Conservation (phyloP, 2,888 invertebrate genomes). For the Netelia melanura region DNA sequence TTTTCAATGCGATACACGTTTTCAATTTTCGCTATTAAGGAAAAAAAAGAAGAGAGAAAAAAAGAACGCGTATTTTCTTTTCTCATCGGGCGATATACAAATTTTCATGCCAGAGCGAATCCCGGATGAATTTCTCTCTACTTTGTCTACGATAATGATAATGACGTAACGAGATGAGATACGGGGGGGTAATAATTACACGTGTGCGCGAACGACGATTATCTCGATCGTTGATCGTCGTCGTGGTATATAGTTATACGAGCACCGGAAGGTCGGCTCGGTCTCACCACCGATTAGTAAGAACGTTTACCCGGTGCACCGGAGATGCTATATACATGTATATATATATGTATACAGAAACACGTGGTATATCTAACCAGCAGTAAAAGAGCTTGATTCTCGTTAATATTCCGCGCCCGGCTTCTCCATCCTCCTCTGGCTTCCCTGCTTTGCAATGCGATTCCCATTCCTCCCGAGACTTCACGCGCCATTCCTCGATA, state of each 20-base stretch:
- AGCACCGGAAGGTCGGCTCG: slow-evolving; percentile 55
- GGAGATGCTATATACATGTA: slow-evolving; percentile 13
- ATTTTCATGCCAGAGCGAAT: slow-evolving; percentile 1
- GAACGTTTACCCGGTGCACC: slow-evolving; percentile 58
- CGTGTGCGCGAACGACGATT: slow-evolving; percentile 51
- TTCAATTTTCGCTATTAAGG: neutral
- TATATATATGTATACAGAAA: slow-evolving; percentile 57
- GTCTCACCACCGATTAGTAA: slow-evolving; percentile 62
- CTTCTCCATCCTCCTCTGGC: slow-evolving; percentile 71
- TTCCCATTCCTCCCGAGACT: slow-evolving; percentile 62
- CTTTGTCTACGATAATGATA: slow-evolving; percentile 40
- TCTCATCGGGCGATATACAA: neutral
- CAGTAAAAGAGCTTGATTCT: slow-evolving; percentile 71
- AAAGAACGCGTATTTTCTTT: neutral
- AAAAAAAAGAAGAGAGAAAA: neutral
- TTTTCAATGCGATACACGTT: too few species aligned
- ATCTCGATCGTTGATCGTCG: slow-evolving; percentile 61
- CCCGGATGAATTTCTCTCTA: neutral
- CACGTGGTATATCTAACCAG: slow-evolving; percentile 41
- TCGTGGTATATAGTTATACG: slow-evolving; percentile 15
- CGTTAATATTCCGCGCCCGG: slow-evolving; percentile 78
- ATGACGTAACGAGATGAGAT: slow-evolving; percentile 57
- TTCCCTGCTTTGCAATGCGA: slow-evolving; percentile 57
- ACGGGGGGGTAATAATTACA: slow-evolving; percentile 53
- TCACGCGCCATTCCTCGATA: slow-evolving; percentile 8